Evolutionary conservation across 2,113 vertebrate species (phyloP).

Genomic region (Daubentonia madagascariensis): DNA sequence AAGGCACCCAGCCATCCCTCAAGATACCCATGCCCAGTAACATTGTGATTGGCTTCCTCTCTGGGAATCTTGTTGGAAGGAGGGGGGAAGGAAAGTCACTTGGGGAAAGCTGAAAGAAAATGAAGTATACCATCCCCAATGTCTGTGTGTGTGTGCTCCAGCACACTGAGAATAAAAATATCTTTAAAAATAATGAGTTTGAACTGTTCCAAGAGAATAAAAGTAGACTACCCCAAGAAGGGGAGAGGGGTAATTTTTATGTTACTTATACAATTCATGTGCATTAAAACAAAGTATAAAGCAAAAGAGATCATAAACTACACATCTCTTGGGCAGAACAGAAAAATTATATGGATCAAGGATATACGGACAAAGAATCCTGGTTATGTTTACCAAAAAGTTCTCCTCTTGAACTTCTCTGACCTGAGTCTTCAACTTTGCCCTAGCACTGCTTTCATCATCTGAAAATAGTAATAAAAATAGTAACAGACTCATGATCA

Average conservation of each 20-base stretch:
- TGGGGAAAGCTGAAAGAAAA: slow-evolving; percentile 11
- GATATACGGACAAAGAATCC: background rate
- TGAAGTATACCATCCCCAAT: background rate
- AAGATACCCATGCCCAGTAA: slow-evolving; percentile 74
- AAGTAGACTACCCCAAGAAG: background rate
- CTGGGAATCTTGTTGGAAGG: background rate
- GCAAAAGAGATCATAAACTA: background rate
- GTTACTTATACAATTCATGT: background rate
- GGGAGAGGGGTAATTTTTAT: background rate
- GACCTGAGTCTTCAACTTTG: background rate
- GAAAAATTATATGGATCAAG: background rate
- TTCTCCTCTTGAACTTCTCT: background rate
- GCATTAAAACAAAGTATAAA: background rate
- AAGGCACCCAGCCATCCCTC: slow-evolving; percentile 86
- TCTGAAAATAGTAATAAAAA: background rate
- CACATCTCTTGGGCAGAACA: background rate
- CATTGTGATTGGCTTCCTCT: slow-evolving; percentile 65
- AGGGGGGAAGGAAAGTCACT: background rate
- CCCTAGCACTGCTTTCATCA: background rate
- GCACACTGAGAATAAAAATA: background rate
- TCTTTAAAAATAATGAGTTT: slow-evolving; percentile 8
- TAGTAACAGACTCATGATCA: background rate
- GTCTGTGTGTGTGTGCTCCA: background rate
- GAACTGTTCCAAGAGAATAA: background rate
- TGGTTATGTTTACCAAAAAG: background rate